Conservation (phyloP, 2,797 vertebrate genomes). For the Lemur catta region DNA sequence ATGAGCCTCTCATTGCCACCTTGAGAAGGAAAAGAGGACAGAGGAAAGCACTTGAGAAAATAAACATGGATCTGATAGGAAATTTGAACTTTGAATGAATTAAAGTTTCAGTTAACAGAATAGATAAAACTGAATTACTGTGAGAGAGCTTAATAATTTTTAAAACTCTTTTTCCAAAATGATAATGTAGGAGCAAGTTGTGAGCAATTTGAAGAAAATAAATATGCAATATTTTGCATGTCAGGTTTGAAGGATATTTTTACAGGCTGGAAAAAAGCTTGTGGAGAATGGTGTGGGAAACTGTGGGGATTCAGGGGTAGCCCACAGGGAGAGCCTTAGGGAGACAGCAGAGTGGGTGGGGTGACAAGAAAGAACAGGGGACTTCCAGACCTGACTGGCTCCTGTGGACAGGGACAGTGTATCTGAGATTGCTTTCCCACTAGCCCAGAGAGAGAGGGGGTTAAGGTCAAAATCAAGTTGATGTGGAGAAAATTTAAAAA, state of each 20-base stretch:
- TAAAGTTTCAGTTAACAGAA: neutral
- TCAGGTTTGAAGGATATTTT: neutral
- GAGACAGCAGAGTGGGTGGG: neutral
- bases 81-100: neutral
- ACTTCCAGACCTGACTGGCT: neutral
- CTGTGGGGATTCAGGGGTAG: neutral
- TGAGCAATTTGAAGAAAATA: slow-evolving; percentile 1
- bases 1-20: neutral
- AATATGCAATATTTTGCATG: neutral
- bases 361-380: neutral
- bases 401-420: neutral
- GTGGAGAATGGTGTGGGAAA: neutral
- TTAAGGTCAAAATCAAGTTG: neutral
- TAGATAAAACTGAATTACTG: neutral
- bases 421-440: neutral
- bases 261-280: neutral
- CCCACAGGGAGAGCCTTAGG: neutral
- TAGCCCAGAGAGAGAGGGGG: neutral
- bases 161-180: neutral
- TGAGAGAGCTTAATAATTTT: neutral
- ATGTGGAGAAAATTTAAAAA: neutral
- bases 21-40: neutral
- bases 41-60: neutral
- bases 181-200: neutral
- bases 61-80: neutral